Evolutionary conservation across 2,797 vertebrate genomes (phyloP), one percentile per base, ranked within the genome.

Genomic region (Sternarchorhynchus goeldii): DNA sequence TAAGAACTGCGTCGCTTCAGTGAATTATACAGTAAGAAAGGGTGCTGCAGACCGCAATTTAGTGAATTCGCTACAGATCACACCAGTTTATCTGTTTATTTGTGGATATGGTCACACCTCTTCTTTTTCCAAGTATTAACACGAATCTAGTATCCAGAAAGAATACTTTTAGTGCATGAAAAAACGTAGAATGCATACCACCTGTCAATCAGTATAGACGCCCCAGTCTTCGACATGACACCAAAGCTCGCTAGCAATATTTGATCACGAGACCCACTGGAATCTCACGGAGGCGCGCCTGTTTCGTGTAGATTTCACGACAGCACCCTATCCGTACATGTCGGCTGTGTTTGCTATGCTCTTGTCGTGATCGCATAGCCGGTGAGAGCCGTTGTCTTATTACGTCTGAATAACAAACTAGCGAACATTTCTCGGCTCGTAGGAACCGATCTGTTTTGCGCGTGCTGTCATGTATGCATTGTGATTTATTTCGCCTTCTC

Each of bases 241-340:
- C 5, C 39, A 50, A 50, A 50, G 10, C 1, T 50, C 14, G 10
- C 45, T 50, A 50, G 45, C 45, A 50, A 14, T 50, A 50, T 72
- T 78, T 5, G 57, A 64, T 79, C 53, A 73, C 62, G 63, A 67
- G 77, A 79, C 53, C 3, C 45, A 18, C 18, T 64, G 36, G 53
- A 34, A 14, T 79, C 25, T 79, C 25, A 29, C 6, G 34, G 53
- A 78, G 53, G 18, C 50, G 76, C 60, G 68, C 25, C 68, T 75
- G 62, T 50, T 50, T 20, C 41, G 60, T 66, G 41, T 55, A 21
- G 69, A 39, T 60, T 78, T 65, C 58, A 58, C 53, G 34, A 34
- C 69, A 50, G 45, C 3, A 25, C n/a, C 25, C 41, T 32, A 1
- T 64, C 62, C 20, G 65, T 67, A 67, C 20, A 21, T 41, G 34